A percentile compares a stretch with the other conserved stretches of the same genome.
phyloP scores from a whole-genome alignment of 2,888 invertebrate species.

The Baccha elongata region DNA sequence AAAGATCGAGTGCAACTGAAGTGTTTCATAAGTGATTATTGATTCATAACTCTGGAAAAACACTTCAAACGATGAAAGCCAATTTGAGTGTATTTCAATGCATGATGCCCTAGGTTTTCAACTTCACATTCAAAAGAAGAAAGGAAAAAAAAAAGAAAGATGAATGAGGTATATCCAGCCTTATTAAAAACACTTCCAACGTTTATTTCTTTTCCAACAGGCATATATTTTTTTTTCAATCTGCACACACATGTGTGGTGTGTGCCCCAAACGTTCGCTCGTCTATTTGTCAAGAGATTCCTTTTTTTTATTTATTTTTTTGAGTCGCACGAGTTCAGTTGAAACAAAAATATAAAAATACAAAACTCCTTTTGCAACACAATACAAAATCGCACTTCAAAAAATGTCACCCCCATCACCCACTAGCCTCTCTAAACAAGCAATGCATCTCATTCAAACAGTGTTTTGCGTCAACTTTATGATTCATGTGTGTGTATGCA shows the following conservation, averaged over 20 bases:
- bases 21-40: conserved; percentile 1
- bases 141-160: not conserved
- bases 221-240: not conserved
- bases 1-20: not conserved
- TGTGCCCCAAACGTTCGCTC: not conserved
- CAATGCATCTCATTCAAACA: conserved; percentile 40
- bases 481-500: conserved; percentile 37
- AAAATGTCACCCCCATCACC: conserved; percentile 64
- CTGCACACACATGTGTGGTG: not conserved
- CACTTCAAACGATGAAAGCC: not conserved
- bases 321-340: not conserved
- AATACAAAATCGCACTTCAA: conserved; percentile 65
- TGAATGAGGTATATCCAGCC: not conserved
- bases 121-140: conserved; percentile 1
- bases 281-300: conserved; percentile 20
- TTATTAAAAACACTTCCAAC: conserved; percentile 28
- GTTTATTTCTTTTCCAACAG: conserved; percentile 11
- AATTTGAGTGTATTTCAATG: not conserved
- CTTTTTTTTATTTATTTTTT: not conserved
- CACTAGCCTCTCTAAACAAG: conserved; percentile 33
- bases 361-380: conserved; percentile 39
- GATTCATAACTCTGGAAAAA: not conserved
- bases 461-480: conserved; percentile 48
- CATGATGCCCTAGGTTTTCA: not conserved
- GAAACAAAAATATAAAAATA: conserved; percentile 10